Evolutionary conservation across 2,113 vertebrate genomes (phyloP).

Genomic region (Catagonus wagneri): DNA sequence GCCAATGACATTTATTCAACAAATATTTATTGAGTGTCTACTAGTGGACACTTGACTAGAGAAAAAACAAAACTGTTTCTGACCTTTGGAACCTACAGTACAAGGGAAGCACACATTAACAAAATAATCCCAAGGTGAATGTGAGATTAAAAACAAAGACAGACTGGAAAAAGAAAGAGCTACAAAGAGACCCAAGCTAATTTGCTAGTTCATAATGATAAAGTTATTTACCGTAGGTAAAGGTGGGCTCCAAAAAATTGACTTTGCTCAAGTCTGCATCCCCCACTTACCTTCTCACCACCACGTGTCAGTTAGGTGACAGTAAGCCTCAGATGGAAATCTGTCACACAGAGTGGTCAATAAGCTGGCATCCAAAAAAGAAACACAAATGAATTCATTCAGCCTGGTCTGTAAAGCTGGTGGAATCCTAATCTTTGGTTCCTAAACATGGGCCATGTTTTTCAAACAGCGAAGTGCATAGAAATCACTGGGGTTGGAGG

Average conservation of each 20-base stretch:
- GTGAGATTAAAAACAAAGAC: not conserved
- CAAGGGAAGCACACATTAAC: not conserved
- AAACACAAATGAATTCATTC: not conserved
- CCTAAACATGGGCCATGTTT: too few relatives aligned
- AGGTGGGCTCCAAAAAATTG: not conserved
- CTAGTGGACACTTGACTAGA: not conserved
- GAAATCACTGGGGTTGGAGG: not conserved
- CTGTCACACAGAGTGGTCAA: not conserved
- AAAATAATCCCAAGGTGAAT: not conserved
- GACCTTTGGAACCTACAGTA: not conserved
- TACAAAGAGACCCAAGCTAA: not conserved
- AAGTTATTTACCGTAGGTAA: not conserved
- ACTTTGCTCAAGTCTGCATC: not conserved
- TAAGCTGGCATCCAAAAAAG: not conserved
- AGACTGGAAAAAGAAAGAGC: not conserved
- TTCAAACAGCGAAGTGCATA: rapidly evolving
- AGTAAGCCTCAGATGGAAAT: not conserved
- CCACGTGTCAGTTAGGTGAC: not conserved
- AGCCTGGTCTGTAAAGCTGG: not conserved
- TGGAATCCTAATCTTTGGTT: not conserved
- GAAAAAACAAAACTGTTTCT: not conserved
- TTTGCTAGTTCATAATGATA: not conserved
- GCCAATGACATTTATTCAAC: not conserved
- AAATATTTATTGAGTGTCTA: not conserved
- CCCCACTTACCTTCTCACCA: not conserved